Evolutionary conservation across 2,888 invertebrate genomes (phyloP).

Genomic region (Acanthosepion lycidas): DNA sequence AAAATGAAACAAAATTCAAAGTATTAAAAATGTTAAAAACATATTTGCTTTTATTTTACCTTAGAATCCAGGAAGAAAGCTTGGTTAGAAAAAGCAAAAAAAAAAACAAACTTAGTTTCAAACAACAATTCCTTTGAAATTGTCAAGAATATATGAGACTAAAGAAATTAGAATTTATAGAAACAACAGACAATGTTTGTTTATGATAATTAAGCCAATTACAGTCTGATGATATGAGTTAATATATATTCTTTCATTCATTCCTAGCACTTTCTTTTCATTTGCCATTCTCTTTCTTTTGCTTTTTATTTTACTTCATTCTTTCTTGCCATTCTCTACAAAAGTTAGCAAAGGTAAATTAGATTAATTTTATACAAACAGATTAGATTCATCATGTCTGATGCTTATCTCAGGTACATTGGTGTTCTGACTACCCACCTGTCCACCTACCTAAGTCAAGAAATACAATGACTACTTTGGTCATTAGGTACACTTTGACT

Average conservation of each 20-base stretch:
- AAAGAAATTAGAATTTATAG: not conserved
- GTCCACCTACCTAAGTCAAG: not conserved
- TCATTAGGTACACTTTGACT: not conserved
- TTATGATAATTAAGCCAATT: not conserved
- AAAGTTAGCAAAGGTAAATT: constrained; percentile 33
- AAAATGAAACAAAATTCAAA: too few relatives aligned
- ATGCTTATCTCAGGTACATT: not conserved
- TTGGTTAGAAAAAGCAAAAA: too few relatives aligned
- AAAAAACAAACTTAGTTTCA: too few relatives aligned
- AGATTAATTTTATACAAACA: not conserved
- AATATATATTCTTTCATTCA: not conserved
- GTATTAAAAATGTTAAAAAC: too few relatives aligned
- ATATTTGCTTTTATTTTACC: too few relatives aligned
- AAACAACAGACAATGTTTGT: not conserved
- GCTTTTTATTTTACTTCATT: not conserved
- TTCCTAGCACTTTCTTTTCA: not conserved
- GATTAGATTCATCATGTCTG: constrained; percentile 20
- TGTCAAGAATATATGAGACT: not conserved
- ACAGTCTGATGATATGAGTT: not conserved
- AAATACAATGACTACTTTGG: not conserved
- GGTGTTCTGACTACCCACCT: not conserved
- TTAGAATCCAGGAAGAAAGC: too few relatives aligned
- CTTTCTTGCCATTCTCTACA: not conserved
- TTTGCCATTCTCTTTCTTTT: not conserved
- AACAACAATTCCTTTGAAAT: not conserved